Evolutionary conservation across 2,888 invertebrate species (phyloP).

Genomic region (Drosophila nigricruria): DNA sequence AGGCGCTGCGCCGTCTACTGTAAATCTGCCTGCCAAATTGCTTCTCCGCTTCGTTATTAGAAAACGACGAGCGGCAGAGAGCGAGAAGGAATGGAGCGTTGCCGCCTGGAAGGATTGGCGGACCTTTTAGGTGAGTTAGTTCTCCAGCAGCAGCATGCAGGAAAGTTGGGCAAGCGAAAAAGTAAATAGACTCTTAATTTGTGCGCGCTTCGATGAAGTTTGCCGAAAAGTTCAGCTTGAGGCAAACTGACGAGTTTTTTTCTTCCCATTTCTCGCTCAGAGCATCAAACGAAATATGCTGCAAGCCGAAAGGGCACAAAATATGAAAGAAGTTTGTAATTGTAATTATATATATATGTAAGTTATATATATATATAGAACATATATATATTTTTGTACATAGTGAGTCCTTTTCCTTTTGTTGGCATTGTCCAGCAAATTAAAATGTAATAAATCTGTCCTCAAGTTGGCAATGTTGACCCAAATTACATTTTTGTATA

Average conservation of each 20-base stretch:
- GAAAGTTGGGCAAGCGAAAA: slow-evolving; percentile 51
- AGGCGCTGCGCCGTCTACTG: slow-evolving; percentile 26
- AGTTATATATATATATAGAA: slow-evolving; percentile 5
- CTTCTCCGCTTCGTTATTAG: slow-evolving; percentile 58
- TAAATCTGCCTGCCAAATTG: slow-evolving; percentile 61
- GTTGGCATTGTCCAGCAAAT: slow-evolving; percentile 47
- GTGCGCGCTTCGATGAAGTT: slow-evolving; percentile 53
- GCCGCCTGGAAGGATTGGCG: not conserved
- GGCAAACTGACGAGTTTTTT: slow-evolving; percentile 14
- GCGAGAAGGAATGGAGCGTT: not conserved
- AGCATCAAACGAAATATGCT: slow-evolving; percentile 19
- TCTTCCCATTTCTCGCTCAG: not conserved
- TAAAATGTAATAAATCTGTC: slow-evolving; percentile 78
- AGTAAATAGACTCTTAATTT: slow-evolving; percentile 77
- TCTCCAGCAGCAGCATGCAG: not conserved
- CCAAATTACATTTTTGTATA: slow-evolving; percentile 49
- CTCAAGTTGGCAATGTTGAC: slow-evolving; percentile 43
- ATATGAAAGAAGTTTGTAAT: slow-evolving; percentile 27
- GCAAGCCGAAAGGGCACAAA: slow-evolving; percentile 25
- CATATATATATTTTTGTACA: slow-evolving; percentile 3
- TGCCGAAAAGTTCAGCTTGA: slow-evolving; percentile 26
- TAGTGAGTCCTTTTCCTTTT: not conserved
- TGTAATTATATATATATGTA: slow-evolving; percentile 14
- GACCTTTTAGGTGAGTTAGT: slow-evolving; percentile 25
- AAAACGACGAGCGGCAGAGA: not conserved